Base-by-base conservation (phyloP, 2,797 vertebrate genomes). In the Syngnathus acus region DNA sequence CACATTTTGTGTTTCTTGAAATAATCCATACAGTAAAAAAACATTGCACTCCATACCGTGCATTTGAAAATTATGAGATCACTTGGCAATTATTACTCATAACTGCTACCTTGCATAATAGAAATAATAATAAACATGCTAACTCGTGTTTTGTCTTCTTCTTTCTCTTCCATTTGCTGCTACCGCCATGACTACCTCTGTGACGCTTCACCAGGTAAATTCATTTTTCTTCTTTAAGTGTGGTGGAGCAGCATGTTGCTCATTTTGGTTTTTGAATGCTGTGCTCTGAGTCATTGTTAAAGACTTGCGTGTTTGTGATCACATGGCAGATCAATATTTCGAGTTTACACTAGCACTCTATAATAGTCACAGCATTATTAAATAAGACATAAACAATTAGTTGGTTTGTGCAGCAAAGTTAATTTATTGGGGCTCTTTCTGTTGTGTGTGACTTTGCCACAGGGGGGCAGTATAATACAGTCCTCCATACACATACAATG, bases 141-240 rank as follows among this genome's bases (percentile, higher is more conserved):
- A 84, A 91, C 76, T 72, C 76, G 9, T 82, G 58, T 38, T 70
- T 73, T 70, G 73, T 65, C 67, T 70, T 66, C 40, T 50, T 14
- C 40, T 9, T 59, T 17, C 70, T 47, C 67, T 23, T 78, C 62
- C 58, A 67, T 82, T 64, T 75, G 77, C 76, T 68, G 73, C 72
- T 64, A 67, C 37, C 5, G 4, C 10, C 73, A 71, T 70, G 73
- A 72, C 69, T 69, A 55, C 64, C 66, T 69, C 67, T 65, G 68
- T 2, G 26, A 57, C 69, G 73, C 72, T 71, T 77, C 72, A 83
- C 86, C 84, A 92, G 89, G 88, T 90, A 89, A 89, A 72, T 65
- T 78, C 75, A 73, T 76, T 73, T 78, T 50, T 45, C 9, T 14
- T 57, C 3, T 54, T n/a, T 8, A 50, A 5, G 11, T 8, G 17